Evolutionary conservation across 37 sponge, comb jelly and placozoan species (phyloP), one percentile per base, ranked within the genome.

Genomic region (Geodia barretti): DNA sequence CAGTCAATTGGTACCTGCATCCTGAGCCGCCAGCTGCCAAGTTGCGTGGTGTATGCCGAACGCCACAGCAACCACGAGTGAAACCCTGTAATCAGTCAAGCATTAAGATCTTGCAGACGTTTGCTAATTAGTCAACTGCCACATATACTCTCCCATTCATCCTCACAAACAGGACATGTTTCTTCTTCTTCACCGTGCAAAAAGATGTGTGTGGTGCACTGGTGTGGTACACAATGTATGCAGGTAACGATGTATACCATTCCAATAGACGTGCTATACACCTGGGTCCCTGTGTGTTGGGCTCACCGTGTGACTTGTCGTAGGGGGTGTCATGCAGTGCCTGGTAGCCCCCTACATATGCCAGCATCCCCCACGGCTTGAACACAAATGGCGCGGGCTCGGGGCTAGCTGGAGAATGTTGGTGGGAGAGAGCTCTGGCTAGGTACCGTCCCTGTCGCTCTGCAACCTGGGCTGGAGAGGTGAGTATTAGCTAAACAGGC

Each of bases 1-100:
- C 96, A 95, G 67, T 95, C 96, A 39, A 95, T 73, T 29, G 96
- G 96, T 11, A 95, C 96, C 31, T 95, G 96, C 93, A 92, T 85
- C 19, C 96, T 81, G 1, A 95, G 79, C 41, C 91, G 75, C 96
- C 96, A 95, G 81, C 94, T 95, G 11, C 96, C 96, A 58, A 95
- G 88, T 1, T 70, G 83, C 59, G 96, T 95, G 29, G 83, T 47
- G 73, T 95, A 95, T 2, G 96, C 96, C 23, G 91, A 92, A 23
- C 91, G 73, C 96, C 96, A 95, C 25, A 95, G 75, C 24, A 95
- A 17, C 96, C 96, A 95, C 2, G 96, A 92, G 72, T 41, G 62
- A 65, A 89, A 87, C 8, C 96, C 96, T 92, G 75, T 21, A 29
- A 43, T 76, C 62, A n/a, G n/a, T n/a, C n/a, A n/a, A n/a, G n/a